Base-by-base conservation (phyloP, 2,888 invertebrate genomes). In the Parascotia fuliginaria region DNA sequence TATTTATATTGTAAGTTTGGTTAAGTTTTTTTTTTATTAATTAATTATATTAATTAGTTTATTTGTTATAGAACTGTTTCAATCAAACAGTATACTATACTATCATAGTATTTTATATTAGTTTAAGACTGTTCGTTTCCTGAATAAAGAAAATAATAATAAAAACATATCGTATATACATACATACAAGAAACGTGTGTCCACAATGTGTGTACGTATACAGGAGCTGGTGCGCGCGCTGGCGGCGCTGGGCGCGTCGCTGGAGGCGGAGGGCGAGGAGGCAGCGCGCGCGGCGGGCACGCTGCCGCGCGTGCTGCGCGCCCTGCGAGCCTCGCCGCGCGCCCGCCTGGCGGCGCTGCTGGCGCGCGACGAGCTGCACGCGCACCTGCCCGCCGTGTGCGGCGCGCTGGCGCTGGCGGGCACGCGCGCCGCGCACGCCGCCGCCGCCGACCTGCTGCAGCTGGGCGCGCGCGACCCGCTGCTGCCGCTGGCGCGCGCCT, bases 361-460 rank as follows among this genome's bases (percentile, higher is more conserved):
- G 38, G 27, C 38, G 47, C 53, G 48, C 28, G 38, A 39, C 9
- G 45, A 47, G 5, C 42, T 59, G 43, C 53, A 50, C 9, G 13
- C 50, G 24, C 32, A 50, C 9, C 39, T 44, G 49, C 40, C 58
- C 37, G 72, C 60, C 22, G 54, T 75, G 57, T 66, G 65, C 39
- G 73, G 74, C 40, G 62, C 73, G 74, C 68, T 84, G 56, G 87
- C 81, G 3, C 68, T 75, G 62, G 64, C 74, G 42, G 85, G 70
- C 56, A 47, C 75, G 45, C 60, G 44, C 36, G 66, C 58, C 16
- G 72, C 78, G 57, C 73, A 73, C 59, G 22, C 36, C 34, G 86
- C 80, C 31, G 81, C 75, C 14, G 63, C 50, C 43, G 73, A 56
- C 39, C 57, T 72, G 59, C 75, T 81, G 68, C 79, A 74, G 58